Percentiles rank a stretch among this genome's conserved stretches.
These are phyloP conservation scores for Scyliorhinus canicula DNA, from an alignment of 2,797 vertebrate genomes.

Conservation along the genomic window DNA sequence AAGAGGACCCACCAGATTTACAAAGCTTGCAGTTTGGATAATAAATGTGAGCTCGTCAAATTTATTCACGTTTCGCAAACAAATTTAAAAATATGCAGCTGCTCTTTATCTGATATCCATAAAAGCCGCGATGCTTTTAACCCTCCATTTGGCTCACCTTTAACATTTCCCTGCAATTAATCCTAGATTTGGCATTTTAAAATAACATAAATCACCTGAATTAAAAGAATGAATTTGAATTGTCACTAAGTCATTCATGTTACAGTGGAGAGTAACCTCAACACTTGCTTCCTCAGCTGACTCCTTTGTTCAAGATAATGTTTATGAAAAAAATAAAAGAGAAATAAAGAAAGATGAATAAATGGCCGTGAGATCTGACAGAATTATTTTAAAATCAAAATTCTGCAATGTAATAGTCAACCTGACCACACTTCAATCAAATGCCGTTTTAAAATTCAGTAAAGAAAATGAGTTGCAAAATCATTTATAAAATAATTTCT, in stretches of 20 bases:
- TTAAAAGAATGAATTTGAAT: not conserved
- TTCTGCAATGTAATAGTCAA: not conserved
- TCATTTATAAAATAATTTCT: not conserved
- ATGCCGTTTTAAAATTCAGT: slow-evolving; percentile 3
- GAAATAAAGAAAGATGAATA: not conserved
- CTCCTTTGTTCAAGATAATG: not conserved
- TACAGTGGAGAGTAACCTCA: not conserved
- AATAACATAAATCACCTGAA: not conserved
- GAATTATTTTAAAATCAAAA: not conserved
- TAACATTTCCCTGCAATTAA: not conserved
- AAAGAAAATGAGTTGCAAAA: not conserved
- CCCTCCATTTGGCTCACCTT: not conserved
- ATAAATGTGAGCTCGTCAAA: not conserved
- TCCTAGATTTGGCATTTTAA: not conserved
- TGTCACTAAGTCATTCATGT: not conserved
- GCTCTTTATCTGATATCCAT: not conserved
- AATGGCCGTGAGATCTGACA: not conserved
- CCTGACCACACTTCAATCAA: not conserved
- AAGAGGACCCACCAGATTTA: not conserved
- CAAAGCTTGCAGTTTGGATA: not conserved
- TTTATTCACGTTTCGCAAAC: not conserved
- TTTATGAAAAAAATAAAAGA: not conserved
- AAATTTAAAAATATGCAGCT: not conserved
- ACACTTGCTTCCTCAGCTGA: not conserved
- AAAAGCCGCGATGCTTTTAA: not conserved